Percentiles rank a stretch among this genome's conserved stretches.
phyloP scores from a whole-genome alignment of 2,797 vertebrate genomes.

The Kryptopterus vitreolus region DNA sequence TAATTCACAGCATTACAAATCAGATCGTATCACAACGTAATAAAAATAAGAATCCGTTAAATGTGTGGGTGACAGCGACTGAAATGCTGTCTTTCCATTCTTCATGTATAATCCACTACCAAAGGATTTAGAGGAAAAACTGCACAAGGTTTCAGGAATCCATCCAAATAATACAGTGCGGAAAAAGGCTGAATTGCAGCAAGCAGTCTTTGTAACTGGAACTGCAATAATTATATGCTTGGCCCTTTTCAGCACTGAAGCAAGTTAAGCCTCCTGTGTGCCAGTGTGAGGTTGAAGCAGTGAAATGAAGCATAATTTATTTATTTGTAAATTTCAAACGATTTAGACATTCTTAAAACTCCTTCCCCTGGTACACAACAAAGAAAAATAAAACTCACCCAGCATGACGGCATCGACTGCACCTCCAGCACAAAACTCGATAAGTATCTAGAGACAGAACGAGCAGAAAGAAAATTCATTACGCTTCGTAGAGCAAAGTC shows the following conservation, averaged over 20 bases:
- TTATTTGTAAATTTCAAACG: slow-evolving; percentile 14
- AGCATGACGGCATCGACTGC: slow-evolving; percentile 98
- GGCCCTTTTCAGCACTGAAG: slow-evolving; percentile 8
- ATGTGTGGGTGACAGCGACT: background rate
- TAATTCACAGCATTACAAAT: background rate
- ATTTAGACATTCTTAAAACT: slow-evolving; percentile 29
- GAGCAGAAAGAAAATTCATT: background rate
- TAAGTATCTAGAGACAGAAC: slow-evolving; percentile 83
- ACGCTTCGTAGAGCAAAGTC: background rate
- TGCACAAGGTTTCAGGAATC: slow-evolving; percentile 42
- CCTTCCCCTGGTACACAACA: slow-evolving; percentile 17
- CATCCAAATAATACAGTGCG: slow-evolving; percentile 51
- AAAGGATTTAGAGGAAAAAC: slow-evolving; percentile 37
- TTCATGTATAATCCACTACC: slow-evolving; percentile 10
- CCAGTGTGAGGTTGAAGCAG: slow-evolving; percentile 25
- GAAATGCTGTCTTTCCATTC: slow-evolving; percentile 4
- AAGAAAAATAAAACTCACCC: slow-evolving; percentile 80
- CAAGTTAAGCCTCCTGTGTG: slow-evolving; percentile 36
- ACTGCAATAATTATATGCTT: slow-evolving; percentile 70
- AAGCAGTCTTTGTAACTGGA: slow-evolving; percentile 54
- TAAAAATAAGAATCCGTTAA: slow-evolving; percentile 22
- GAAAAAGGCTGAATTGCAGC: slow-evolving; percentile 55
- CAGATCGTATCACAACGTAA: background rate
- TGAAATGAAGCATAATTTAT: slow-evolving; percentile 46
- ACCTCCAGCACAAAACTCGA: slow-evolving; percentile 98